phyloP scores from a whole-genome alignment of 92 coral and sea anemone species.

The Zoanthus sociatus region DNA sequence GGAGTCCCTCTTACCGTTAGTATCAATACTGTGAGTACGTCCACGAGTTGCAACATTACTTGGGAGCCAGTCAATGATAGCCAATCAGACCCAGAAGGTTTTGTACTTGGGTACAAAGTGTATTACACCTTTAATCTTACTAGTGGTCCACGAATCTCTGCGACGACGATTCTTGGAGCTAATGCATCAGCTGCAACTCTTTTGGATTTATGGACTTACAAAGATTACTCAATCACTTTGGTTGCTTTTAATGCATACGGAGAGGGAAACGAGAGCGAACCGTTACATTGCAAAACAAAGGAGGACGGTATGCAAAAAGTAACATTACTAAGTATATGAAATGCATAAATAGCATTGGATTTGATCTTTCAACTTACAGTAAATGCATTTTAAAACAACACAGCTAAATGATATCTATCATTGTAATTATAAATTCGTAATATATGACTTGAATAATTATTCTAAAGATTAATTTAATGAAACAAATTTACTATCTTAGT shows the following conservation, averaged over 20 bases:
- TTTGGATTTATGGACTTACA: conserved; percentile 19
- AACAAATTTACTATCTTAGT: no score
- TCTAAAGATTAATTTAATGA: no score
- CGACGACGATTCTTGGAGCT: not conserved
- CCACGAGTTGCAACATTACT: conserved; percentile 32
- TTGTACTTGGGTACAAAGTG: conserved; percentile 36
- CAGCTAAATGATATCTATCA: no score
- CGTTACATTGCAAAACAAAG: conserved; percentile 21
- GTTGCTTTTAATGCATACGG: conserved; percentile 32
- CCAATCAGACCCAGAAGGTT: conserved; percentile 36
- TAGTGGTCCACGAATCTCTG: not conserved
- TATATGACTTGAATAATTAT: no score
- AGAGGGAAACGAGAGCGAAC: conserved; percentile 24
- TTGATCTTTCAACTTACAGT: no score
- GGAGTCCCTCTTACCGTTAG: conserved; percentile 31
- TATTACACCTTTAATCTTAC: conserved; percentile 40
- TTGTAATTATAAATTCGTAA: no score
- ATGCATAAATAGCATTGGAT: no score
- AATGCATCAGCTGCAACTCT: conserved; percentile 23
- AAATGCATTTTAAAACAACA: no score
- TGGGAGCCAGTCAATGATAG: conserved; percentile 36
- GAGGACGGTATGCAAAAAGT: conserved; percentile 20
- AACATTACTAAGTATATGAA: no score
- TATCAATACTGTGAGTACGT: not conserved
- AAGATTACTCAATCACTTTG: conserved; percentile 16